Conservation (phyloP, 35 echinoderm and acorn worm species). For the Ophiothrix spiculata region DNA sequence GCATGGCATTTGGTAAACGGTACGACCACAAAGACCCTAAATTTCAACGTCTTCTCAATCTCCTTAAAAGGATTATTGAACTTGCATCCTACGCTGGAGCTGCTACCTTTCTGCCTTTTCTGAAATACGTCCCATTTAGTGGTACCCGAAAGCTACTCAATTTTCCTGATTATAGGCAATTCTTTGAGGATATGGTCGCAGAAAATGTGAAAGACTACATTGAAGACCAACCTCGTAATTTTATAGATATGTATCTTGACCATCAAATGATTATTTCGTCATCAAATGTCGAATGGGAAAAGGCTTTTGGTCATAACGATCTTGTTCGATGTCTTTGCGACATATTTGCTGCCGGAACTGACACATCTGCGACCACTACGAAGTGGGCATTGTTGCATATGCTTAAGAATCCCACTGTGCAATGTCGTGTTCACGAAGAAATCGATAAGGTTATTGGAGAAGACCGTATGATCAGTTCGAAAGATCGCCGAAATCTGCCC, state of each 20-base stretch:
- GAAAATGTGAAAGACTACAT: neutral
- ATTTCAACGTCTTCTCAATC: neutral
- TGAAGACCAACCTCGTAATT: neutral
- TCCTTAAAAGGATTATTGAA: neutral
- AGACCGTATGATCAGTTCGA: slow-evolving; percentile 10
- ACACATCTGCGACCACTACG: neutral
- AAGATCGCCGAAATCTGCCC: slow-evolving; percentile 37
- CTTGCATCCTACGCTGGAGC: neutral
- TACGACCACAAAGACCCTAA: neutral
- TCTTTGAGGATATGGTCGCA: neutral
- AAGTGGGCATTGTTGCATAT: slow-evolving; percentile 17
- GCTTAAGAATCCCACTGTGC: slow-evolving; percentile 28
- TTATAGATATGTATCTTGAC: neutral
- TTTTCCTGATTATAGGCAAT: neutral
- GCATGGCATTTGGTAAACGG: neutral
- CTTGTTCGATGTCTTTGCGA: slow-evolving; percentile 24
- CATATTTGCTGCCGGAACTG: neutral
- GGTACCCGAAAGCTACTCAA: neutral
- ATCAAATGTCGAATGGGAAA: neutral
- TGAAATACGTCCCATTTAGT: neutral
- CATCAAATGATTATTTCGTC: neutral
- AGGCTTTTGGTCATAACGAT: neutral
- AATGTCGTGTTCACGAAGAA: slow-evolving; percentile 28
- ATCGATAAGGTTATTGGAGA: slow-evolving; percentile 42
- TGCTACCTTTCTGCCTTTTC: neutral